Base-by-base conservation (phyloP, 2,888 invertebrate species). In the Heliconius cydno region DNA sequence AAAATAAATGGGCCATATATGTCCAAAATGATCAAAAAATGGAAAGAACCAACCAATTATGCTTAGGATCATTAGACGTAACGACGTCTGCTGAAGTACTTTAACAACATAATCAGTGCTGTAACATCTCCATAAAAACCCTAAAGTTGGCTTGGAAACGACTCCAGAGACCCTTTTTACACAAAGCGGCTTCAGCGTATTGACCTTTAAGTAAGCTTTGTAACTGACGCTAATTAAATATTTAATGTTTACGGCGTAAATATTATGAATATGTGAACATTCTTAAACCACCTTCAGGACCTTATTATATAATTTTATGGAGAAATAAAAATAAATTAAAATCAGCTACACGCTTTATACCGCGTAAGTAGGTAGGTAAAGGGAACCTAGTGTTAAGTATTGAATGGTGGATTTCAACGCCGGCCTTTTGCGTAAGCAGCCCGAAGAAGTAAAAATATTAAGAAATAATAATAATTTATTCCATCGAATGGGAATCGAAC, bases 211-310 rank as follows among this genome's bases (percentile, higher is more conserved):
- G 87, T 85, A 86, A 82, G 88, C 90, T 91, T 92, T 92, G 88
- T 91, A 92, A 90, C 88, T 86, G 86, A 89, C 88, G 88, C 92
- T 93, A 92, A 92, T 93, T 93, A 92, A 92, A 93, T 92, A 89
- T 92, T 90, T 88, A 86, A 86, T 91, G 89, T 87, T 90, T 89
- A 91, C 86, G 90, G 90, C 90, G 91, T 88, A 91, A 91, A 90
- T 89, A 90, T 79, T 78, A 80, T 57, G 22, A 72, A 34, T 6
- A 57, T 60, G n/a, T 73, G 34, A n/a, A 73, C 34, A 60, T 73
- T 34, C 13, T 15, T 25, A 70, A 25, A 41, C 9, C 25, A 41
- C 2, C 41, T 41, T 7, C 13, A 25, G 25, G n/a, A 13, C 6
- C 12, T 66, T 41, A 25, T 25, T 28, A 65, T 25, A 13, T 15